Base-by-base conservation (phyloP, 1,140 invertebrate genomes). In the Drosophila parvula region DNA sequence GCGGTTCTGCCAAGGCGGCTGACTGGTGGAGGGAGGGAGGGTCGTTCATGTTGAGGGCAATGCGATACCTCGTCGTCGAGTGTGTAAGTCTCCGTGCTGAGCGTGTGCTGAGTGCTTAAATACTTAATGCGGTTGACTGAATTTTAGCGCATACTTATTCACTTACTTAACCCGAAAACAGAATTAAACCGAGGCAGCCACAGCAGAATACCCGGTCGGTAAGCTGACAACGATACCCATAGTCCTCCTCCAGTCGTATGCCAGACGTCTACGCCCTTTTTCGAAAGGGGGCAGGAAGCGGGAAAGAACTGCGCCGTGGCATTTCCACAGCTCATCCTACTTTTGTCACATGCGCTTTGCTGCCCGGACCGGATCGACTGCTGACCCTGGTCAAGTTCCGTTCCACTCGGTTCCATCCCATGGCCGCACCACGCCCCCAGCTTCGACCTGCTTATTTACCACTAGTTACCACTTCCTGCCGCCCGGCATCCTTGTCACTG, bases 101-200 rank as follows among this genome's bases (percentile, higher is more conserved):
- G 65, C 70, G 79, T 65, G 79, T 85, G 82, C 74, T 82, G 75
- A 86, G 81, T 89, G 80, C 85, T 88, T 88, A 88, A 88, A 89
- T 88, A 88, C 84, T 88, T 88, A 84, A 81, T 84, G 85, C 69
- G 84, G 80, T 90, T 90, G 84, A 90, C 80, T 88, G 84, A 84
- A 78, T 89, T 77, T 88, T 90, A 73, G 84, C 83, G 84, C 79
- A 86, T 86, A 85, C 81, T 84, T 85, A 78, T 82, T 88, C 83
- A 85, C 83, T 88, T 79, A 67, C 44, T 61, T 69, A 69, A 67
- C 74, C 78, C 74, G 60, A 69, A 61, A 75, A 74, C 69, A 71
- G 55, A 73, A 73, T 71, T 71, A 71, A 73, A 44, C 53, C 69
- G 51, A 71, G 12, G 51, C 68, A 57, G 50, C 50, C 50, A 57